Percentiles rank a stretch among this genome's conserved stretches.
Conservation (phyloP, 2,797 vertebrate genomes). For the Acrossocheilus fasciatus region DNA sequence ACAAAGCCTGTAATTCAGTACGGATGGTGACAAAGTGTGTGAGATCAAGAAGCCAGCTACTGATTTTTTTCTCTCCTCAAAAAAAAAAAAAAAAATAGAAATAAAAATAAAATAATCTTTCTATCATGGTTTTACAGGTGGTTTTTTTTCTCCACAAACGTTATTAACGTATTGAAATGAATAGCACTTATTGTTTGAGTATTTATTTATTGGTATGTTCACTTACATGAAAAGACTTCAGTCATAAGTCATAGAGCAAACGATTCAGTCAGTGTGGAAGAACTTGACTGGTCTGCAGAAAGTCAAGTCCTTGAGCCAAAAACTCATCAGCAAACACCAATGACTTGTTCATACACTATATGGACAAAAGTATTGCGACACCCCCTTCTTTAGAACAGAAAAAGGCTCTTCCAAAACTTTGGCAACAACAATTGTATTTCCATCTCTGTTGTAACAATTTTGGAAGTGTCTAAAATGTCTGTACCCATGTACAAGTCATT, state of each 20-base stretch:
- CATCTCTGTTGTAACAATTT: no score
- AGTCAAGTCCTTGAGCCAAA: no score
- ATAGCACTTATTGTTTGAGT: neutral
- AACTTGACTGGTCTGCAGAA: no score
- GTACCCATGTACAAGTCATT: no score
- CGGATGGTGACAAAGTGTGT: neutral
- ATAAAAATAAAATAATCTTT: neutral
- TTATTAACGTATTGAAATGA: neutral
- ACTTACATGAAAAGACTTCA: neutral
- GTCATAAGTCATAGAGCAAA: neutral
- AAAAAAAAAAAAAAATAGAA: neutral
- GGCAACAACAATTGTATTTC: no score
- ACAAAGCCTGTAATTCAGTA: constrained; percentile 10
- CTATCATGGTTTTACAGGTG: neutral
- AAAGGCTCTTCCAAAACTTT: no score
- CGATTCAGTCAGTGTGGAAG: no score
- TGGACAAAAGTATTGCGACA: no score
- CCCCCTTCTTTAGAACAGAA: no score
- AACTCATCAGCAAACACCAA: no score
- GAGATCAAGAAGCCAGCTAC: neutral
- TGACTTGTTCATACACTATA: no score
- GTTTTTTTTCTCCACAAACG: neutral
- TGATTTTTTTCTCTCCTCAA: neutral
- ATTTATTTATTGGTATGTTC: neutral
- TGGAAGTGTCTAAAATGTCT: no score